A percentile compares a stretch with the other conserved stretches of the same genome.
phyloP scores from a whole-genome alignment of 2,888 invertebrate species.

The Sepioteuthis lessoniana region DNA sequence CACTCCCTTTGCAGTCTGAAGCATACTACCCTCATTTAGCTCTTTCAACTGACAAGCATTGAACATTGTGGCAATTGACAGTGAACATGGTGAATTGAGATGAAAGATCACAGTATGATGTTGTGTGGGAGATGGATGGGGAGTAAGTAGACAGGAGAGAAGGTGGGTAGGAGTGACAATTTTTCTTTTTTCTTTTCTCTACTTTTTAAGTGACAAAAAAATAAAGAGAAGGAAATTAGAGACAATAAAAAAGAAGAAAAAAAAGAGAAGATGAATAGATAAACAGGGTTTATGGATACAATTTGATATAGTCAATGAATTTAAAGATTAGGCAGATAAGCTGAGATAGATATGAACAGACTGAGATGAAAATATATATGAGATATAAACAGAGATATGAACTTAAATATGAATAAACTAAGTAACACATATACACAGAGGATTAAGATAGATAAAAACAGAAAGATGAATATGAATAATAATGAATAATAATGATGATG shows the following conservation, averaged over 20 bases:
- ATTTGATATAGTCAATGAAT: neutral
- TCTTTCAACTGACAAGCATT: slow-evolving; percentile 33
- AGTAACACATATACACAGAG: too few species aligned
- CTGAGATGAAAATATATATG: neutral
- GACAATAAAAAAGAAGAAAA: too few species aligned
- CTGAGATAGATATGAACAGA: too few species aligned
- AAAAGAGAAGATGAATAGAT: neutral
- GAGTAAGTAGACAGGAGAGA: too few species aligned
- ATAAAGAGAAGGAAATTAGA: too few species aligned
- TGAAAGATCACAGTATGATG: neutral
- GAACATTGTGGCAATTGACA: slow-evolving; percentile 33
- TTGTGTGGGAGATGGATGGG: too few species aligned
- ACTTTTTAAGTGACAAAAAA: neutral
- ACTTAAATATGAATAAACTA: too few species aligned
- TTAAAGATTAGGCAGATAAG: neutral
- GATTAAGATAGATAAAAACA: too few species aligned
- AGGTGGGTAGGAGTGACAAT: neutral
- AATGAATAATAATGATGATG: too few species aligned
- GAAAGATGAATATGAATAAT: too few species aligned
- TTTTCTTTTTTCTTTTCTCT: neutral
- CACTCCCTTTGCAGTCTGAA: neutral
- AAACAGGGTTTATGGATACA: neutral
- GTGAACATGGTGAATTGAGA: neutral
- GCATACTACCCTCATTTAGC: slow-evolving; percentile 33
- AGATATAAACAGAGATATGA: neutral